Conservation (phyloP, 2,888 invertebrate genomes). For the Hypomecis punctinalis region DNA sequence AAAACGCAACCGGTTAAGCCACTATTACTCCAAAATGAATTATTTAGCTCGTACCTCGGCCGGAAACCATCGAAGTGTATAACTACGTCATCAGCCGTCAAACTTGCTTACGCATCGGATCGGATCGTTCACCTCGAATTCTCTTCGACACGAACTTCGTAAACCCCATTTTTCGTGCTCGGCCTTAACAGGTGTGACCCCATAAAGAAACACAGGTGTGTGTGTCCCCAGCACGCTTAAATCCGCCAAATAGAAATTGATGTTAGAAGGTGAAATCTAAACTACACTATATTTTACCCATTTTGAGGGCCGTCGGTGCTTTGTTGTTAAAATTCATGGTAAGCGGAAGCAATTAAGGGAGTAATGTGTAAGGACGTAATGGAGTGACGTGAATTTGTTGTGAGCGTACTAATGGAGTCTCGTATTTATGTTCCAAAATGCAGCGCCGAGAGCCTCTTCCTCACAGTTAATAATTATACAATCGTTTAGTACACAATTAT, state of each 20-base stretch:
- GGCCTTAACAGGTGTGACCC: slow-evolving; percentile 65
- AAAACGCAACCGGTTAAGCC: background rate
- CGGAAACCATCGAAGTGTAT: slow-evolving; percentile 12
- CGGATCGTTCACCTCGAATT: slow-evolving; percentile 38
- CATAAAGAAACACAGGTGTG: slow-evolving; percentile 73
- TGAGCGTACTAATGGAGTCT: slow-evolving; percentile 71
- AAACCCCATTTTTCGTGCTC: slow-evolving; percentile 46
- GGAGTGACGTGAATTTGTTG: slow-evolving; percentile 78
- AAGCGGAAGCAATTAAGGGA: slow-evolving; percentile 80
- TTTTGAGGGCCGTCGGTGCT: slow-evolving; percentile 71
- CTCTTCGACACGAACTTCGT: slow-evolving; percentile 40
- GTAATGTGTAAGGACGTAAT: slow-evolving; percentile 79
- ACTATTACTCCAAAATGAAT: background rate
- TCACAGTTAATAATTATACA: slow-evolving; percentile 62
- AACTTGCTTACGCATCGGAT: slow-evolving; percentile 42
- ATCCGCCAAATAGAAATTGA: slow-evolving; percentile 78
- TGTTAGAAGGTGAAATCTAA: slow-evolving; percentile 73
- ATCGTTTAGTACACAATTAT: slow-evolving; percentile 57
- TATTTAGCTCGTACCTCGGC: slow-evolving; percentile 11
- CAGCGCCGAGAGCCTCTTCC: slow-evolving; percentile 59
- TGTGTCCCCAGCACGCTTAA: slow-evolving; percentile 65
- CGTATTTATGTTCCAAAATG: slow-evolving; percentile 74
- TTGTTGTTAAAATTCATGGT: slow-evolving; percentile 80
- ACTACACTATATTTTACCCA: slow-evolving; percentile 75
- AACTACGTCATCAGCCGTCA: slow-evolving; percentile 32